A percentile compares a stretch with the other conserved stretches of the same genome.
Evolutionary conservation across 2,888 invertebrate species (phyloP).

Genomic region (Oxyteleia sp.): DNA sequence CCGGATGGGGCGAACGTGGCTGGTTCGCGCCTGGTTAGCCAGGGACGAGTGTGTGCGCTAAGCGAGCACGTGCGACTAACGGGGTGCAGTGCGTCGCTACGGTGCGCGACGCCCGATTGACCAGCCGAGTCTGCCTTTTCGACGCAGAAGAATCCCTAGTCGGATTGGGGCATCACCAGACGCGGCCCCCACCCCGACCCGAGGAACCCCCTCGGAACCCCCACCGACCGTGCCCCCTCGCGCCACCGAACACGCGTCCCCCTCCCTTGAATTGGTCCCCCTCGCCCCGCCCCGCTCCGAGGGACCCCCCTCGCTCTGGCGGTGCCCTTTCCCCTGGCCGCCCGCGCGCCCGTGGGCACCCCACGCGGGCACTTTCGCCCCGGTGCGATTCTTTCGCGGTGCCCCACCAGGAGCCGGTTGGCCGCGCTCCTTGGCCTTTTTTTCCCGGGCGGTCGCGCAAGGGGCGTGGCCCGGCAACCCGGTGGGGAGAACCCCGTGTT

Average conservation of each 20-base stretch:
- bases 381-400: slow-evolving; percentile 53
- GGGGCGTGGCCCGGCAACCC: slow-evolving; percentile 75
- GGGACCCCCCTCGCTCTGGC: slow-evolving; percentile 33
- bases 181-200: slow-evolving; percentile 77
- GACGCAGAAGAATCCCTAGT: slow-evolving; percentile 83
- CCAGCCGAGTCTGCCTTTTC: slow-evolving; percentile 87
- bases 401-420: slow-evolving; percentile 55
- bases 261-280: slow-evolving; percentile 56
- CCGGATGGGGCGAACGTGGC: background rate
- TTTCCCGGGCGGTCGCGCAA: slow-evolving; percentile 43
- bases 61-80: slow-evolving; percentile 86
- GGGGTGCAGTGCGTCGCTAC: slow-evolving; percentile 87
- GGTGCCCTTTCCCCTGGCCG: too few species aligned
- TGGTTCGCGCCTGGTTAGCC: slow-evolving; percentile 75
- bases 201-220: slow-evolving; percentile 37
- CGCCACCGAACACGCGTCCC: slow-evolving; percentile 45
- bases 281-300: slow-evolving; percentile 31
- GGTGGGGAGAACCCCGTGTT: slow-evolving; percentile 76
- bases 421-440: slow-evolving; percentile 45
- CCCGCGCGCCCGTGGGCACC: too few species aligned
- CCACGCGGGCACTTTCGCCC: too few species aligned
- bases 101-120: slow-evolving; percentile 87
- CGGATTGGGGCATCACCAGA: slow-evolving; percentile 80
- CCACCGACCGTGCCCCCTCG: too few species aligned
- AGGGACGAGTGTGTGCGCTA: slow-evolving; percentile 72